phyloP scores from a whole-genome alignment of 2,797 vertebrate species.

The Aulostomus chinensis region DNA sequence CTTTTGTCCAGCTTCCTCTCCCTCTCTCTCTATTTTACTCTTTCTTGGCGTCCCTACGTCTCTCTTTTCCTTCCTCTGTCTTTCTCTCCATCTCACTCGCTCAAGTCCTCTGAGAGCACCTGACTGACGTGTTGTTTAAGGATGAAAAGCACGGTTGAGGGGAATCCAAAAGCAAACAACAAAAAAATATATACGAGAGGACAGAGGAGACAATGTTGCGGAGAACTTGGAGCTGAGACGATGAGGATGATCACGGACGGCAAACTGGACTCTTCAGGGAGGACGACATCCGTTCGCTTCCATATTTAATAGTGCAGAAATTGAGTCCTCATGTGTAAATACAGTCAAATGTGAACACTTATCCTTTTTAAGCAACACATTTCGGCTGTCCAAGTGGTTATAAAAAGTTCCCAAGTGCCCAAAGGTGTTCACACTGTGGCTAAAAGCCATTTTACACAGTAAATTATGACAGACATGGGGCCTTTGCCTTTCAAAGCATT shows the following conservation, averaged over 20 bases:
- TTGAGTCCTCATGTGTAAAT: slow-evolving; percentile 32
- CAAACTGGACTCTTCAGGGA: slow-evolving; percentile 63
- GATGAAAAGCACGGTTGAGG: slow-evolving; percentile 67
- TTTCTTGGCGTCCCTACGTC: slow-evolving; percentile 51
- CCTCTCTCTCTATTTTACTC: slow-evolving; percentile 47
- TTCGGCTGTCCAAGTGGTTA: slow-evolving; percentile 41
- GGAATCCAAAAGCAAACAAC: slow-evolving; percentile 69
- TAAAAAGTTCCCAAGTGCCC: slow-evolving; percentile 42
- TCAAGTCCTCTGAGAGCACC: slow-evolving; percentile 72
- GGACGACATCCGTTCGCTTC: slow-evolving; percentile 66
- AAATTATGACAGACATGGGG: slow-evolving; percentile 48
- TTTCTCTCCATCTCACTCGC: slow-evolving; percentile 39
- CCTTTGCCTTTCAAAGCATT: slow-evolving; percentile 51
- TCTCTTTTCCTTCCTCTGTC: neutral
- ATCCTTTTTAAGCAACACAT: slow-evolving; percentile 18
- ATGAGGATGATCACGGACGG: slow-evolving; percentile 55
- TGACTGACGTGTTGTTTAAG: slow-evolving; percentile 75
- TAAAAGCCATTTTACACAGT: slow-evolving; percentile 57
- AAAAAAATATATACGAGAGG: slow-evolving; percentile 57
- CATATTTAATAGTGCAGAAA: slow-evolving; percentile 56
- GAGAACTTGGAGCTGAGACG: slow-evolving; percentile 28
- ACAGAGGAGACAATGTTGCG: slow-evolving; percentile 34
- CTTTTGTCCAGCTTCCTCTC: slow-evolving; percentile 26
- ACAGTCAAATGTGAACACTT: slow-evolving; percentile 7
- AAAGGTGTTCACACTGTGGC: slow-evolving; percentile 44